These are phyloP conservation scores for Poeciliopsis turneri DNA, from an alignment of 2,797 vertebrate genomes.

Conservation along the genomic window DNA sequence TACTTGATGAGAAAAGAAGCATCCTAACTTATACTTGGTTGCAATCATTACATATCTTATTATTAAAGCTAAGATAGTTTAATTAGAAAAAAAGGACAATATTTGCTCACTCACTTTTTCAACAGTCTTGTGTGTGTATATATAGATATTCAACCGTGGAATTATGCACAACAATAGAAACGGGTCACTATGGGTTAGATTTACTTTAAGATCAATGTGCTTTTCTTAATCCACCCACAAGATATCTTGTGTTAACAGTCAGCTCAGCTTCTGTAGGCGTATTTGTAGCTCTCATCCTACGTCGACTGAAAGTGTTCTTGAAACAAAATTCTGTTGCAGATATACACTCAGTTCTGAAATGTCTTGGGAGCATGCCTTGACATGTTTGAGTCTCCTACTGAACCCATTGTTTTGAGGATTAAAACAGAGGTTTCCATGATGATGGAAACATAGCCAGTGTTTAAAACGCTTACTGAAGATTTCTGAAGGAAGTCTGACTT, in stretches of 20 bases:
- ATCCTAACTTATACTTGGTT: neutral
- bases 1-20: neutral
- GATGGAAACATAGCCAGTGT: neutral
- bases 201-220: neutral
- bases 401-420: neutral
- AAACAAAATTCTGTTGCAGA: neutral
- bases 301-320: conserved; percentile 8
- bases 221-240: conserved; percentile 13
- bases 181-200: neutral
- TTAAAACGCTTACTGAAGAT: neutral
- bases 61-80: neutral
- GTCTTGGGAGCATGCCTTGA: conserved; percentile 8
- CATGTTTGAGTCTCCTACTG: neutral
- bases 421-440: neutral
- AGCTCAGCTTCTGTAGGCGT: neutral
- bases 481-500: neutral
- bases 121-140: neutral
- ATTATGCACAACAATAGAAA: neutral
- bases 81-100: neutral
- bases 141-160: conserved; percentile 3
- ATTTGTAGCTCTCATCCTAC: neutral
- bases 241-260: conserved; percentile 15
- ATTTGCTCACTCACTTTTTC: conserved; percentile 2
- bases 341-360: neutral
- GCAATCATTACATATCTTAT: neutral